Percentiles rank a stretch among this genome's conserved stretches.
These are phyloP conservation scores for Saccopteryx bilineata DNA, from an alignment of 2,113 vertebrate species.

Conservation along the genomic window DNA sequence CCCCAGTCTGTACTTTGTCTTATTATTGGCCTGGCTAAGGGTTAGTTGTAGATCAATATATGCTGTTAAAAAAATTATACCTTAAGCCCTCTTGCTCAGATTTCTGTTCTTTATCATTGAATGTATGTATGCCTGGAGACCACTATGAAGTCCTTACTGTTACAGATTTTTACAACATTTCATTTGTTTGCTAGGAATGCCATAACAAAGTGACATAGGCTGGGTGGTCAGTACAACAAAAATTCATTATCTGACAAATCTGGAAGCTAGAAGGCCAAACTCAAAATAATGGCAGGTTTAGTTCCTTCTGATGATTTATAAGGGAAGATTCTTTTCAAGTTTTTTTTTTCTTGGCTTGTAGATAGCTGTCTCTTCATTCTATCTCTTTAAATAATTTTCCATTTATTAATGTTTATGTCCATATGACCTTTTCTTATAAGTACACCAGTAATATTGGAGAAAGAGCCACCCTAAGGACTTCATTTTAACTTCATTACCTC, in stretches of 20 bases:
- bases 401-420: background rate
- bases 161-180: background rate
- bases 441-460: background rate
- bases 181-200: background rate
- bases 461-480: background rate
- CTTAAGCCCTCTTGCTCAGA: background rate
- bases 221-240: background rate
- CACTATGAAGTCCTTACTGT: background rate
- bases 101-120: background rate
- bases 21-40: background rate
- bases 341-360: background rate
- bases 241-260: background rate
- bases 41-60: background rate
- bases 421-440: background rate
- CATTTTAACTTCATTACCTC: background rate
- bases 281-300: background rate
- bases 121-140: background rate
- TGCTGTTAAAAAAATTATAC: background rate
- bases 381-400: background rate
- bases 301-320: background rate
- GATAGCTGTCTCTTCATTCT: background rate
- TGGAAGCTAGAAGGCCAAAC: background rate
- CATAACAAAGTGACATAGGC: background rate
- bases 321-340: background rate
- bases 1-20: background rate